These are phyloP conservation scores for Homarus gammarus DNA, from an alignment of 2,888 invertebrate species.

Conservation along the genomic window DNA sequence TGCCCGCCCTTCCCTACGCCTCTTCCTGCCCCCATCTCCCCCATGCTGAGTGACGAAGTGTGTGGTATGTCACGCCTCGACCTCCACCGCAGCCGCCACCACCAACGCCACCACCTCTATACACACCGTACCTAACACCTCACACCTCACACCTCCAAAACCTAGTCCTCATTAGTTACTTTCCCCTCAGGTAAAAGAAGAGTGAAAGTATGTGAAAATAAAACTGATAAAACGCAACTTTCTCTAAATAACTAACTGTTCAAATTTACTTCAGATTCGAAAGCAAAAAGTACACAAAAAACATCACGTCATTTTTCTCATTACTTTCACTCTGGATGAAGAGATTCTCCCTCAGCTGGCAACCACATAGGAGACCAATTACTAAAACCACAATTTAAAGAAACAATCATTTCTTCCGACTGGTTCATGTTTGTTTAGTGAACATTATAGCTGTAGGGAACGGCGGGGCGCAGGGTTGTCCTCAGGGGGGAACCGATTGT, in stretches of 20 bases:
- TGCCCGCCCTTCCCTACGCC: background rate
- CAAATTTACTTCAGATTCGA: too few relatives aligned
- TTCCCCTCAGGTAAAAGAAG: too few relatives aligned
- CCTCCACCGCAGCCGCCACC: background rate
- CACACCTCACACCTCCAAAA: background rate
- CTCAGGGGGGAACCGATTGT: conserved; percentile 30
- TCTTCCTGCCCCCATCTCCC: conserved; percentile 28
- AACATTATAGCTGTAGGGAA: conserved; percentile 40
- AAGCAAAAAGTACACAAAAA: too few relatives aligned
- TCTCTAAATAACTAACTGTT: too few relatives aligned
- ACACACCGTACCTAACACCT: background rate
- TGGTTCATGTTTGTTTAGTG: conserved; percentile 46
- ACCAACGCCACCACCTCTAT: background rate
- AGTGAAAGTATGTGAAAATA: too few relatives aligned
- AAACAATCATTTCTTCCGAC: conserved; percentile 34
- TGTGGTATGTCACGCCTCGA: conserved; percentile 21
- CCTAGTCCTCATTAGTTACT: background rate
- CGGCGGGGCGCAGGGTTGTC: background rate
- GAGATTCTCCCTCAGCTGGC: too few relatives aligned
- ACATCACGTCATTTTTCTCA: too few relatives aligned
- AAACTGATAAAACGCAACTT: too few relatives aligned
- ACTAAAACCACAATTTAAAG: conserved; percentile 24
- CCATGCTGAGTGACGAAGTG: conserved; percentile 65
- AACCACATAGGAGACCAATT: too few relatives aligned
- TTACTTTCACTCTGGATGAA: too few relatives aligned